Evolutionary conservation across 1,140 invertebrate genomes (phyloP), one percentile per base, ranked within the genome.

Genomic region (Phenacoccus solenopsis): DNA sequence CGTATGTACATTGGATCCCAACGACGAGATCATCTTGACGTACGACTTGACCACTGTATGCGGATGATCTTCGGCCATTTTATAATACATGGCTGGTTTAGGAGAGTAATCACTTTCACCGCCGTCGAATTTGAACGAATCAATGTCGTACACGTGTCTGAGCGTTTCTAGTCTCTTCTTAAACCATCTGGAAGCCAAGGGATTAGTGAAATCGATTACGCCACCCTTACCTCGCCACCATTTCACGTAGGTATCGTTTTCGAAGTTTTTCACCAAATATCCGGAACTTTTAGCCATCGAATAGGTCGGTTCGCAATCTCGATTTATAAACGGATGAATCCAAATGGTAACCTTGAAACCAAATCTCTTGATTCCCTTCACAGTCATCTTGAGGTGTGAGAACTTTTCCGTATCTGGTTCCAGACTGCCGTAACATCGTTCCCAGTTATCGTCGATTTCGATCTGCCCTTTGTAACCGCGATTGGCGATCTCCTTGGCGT

Each of bases 381-480:
- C 68, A 7, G 49, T 7, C 13, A 27, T 1, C n/a, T 69, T 69
- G 9, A 69, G 20, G 20, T 69, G 22, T 7, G 68, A 35, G 22
- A 69, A 69, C 16, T 32, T 69, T 21, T 16, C 30, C 24, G 27
- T 16, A 69, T 69, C 16, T 9, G 38, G 91, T 24, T 80, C 82
- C 16, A 90, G 80, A 20, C 90, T 89, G 2, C 93, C 93, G 75
- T 96, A 96, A 74, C 90, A 90, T 20, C 84, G 85, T 76, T 95
- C 91, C 93, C 93, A 97, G 10, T 88, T 84, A 76, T 96, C 93
- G 75, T 96, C 94, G 64, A 96, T 91, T 81, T 95, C 93, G 13
- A 96, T 72, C 75, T 95, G 91, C 68, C 90, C 90, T 76, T 87
- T 85, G 74, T 93, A 95, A 0, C 85, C 85, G 74, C 90, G 74